These are phyloP conservation scores for Pollachius pollachius DNA, from an alignment of 2,113 vertebrate genomes.

Conservation along the genomic window DNA sequence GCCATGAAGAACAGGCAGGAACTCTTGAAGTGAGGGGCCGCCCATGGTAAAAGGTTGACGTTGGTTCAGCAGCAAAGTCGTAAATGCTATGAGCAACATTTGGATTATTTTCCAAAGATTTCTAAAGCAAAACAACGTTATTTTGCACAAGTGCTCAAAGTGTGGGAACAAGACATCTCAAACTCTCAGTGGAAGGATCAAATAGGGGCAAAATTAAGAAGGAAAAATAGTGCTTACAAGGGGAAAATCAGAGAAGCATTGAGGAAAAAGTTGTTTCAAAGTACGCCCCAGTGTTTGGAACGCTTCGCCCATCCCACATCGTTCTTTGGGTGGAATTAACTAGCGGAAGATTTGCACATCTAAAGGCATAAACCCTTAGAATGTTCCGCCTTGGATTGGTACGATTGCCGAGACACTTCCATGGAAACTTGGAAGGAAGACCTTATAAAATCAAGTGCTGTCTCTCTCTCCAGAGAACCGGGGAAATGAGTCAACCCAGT, in stretches of 20 bases:
- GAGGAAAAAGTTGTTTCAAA: neutral
- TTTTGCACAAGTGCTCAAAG: too few relatives aligned
- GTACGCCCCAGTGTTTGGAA: neutral
- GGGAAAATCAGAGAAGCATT: constrained; percentile 38
- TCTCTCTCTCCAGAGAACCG: constrained; percentile 8
- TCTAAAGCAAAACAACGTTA: constrained; percentile 8
- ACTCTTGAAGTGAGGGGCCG: neutral
- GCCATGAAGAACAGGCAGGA: neutral
- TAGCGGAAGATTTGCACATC: constrained; percentile 29
- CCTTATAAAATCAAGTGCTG: constrained; percentile 22
- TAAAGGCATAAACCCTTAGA: constrained; percentile 22
- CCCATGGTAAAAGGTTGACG: constrained; percentile 6
- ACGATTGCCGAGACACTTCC: constrained; percentile 12
- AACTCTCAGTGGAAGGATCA: too few relatives aligned
- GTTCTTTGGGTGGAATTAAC: constrained; percentile 38
- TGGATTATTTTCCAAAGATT: constrained; percentile 17
- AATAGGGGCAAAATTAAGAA: too few relatives aligned
- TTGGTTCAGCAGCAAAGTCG: constrained; percentile 15
- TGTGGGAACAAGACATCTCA: too few relatives aligned
- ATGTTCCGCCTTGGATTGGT: constrained; percentile 29
- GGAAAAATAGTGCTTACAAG: too few relatives aligned
- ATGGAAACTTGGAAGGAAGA: neutral
- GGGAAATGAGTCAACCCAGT: constrained; percentile 9
- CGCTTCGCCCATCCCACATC: constrained; percentile 36
- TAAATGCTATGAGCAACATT: constrained; percentile 30